A percentile compares a stretch with the other conserved stretches of the same genome.
Conservation (phyloP, 2,113 vertebrate species). For the Leucosticte australis region DNA sequence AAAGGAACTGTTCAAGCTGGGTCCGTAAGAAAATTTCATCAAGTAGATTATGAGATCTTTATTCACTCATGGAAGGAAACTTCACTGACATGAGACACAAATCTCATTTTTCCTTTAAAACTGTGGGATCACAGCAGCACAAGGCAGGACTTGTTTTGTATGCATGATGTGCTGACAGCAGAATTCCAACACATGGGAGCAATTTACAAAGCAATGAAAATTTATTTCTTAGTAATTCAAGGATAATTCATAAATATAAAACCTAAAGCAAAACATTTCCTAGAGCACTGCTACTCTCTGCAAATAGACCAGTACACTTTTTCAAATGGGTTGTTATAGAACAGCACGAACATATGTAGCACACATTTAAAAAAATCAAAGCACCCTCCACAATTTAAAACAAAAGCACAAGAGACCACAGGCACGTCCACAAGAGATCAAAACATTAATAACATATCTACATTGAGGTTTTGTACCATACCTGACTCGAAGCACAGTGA, state of each 20-base stretch:
- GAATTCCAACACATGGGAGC: background rate
- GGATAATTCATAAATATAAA: background rate
- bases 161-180: background rate
- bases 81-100: background rate
- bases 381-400: background rate
- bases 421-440: background rate
- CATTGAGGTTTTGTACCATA: slow-evolving; percentile 39
- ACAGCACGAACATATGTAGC: background rate
- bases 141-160: background rate
- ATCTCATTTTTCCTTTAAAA: background rate
- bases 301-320: background rate
- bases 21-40: background rate
- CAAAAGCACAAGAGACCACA: background rate
- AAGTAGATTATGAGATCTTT: background rate
- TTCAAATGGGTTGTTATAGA: background rate
- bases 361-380: background rate
- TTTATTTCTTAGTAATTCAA: background rate
- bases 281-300: background rate
- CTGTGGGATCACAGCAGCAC: background rate
- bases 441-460: background rate
- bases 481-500: slow-evolving; percentile 96
- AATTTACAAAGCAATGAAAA: background rate
- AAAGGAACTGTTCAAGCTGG: background rate
- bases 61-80: background rate
- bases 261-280: background rate